A percentile compares a stretch with the other conserved stretches of the same genome.
Evolutionary conservation across 1,140 invertebrate species (phyloP).

Genomic region (Manduca sexta): DNA sequence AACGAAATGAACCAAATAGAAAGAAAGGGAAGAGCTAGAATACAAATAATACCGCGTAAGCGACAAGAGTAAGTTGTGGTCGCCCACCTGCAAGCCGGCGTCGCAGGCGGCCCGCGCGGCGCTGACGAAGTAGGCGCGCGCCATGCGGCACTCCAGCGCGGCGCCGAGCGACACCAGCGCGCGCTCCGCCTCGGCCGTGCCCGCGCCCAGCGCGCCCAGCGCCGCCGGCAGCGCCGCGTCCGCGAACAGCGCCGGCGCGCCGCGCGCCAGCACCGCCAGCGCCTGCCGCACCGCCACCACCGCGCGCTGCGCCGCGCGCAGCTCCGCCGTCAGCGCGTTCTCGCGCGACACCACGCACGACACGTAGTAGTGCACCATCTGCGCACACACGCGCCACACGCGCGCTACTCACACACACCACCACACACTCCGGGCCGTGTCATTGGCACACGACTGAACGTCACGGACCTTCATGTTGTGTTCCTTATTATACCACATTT

Average conservation of each 20-base stretch:
- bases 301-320: slow-evolving; percentile 83
- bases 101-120: slow-evolving; percentile 86
- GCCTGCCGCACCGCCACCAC: slow-evolving; percentile 80
- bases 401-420: too few relatives aligned
- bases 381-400: not conserved
- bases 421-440: too few relatives aligned
- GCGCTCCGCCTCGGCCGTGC: slow-evolving; percentile 80
- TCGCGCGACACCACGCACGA: slow-evolving; percentile 84
- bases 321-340: slow-evolving; percentile 85
- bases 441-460: too few relatives aligned
- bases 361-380: slow-evolving; percentile 87
- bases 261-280: slow-evolving; percentile 75
- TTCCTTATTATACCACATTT: too few relatives aligned
- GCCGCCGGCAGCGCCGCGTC: slow-evolving; percentile 78
- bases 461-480: too few relatives aligned
- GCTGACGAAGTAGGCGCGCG: slow-evolving; percentile 86
- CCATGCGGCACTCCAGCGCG: slow-evolving; percentile 84
- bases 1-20: too few relatives aligned
- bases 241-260: slow-evolving; percentile 78
- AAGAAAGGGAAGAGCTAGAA: too few relatives aligned
- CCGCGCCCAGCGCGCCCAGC: slow-evolving; percentile 80
- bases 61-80: too few relatives aligned
- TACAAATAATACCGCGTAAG: too few relatives aligned
- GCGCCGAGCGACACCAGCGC: slow-evolving; percentile 75
- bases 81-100: slow-evolving; percentile 81